These are phyloP conservation scores for Tragelaphus buxtoni DNA, from an alignment of 2,113 vertebrate species.

Conservation along the genomic window DNA sequence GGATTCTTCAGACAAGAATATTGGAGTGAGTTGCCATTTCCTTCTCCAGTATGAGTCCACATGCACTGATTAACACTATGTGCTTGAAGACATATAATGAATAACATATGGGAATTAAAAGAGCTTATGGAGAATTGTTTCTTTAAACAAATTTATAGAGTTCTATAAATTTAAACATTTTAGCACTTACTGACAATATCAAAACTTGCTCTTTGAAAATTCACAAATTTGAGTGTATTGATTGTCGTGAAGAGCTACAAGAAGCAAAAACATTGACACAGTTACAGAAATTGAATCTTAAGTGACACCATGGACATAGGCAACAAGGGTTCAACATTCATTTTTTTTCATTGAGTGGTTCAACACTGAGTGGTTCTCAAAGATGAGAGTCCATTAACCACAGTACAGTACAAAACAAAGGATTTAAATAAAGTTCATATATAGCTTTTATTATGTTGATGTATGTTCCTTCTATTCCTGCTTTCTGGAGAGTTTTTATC, in stretches of 20 bases:
- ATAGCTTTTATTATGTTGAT: too few relatives aligned
- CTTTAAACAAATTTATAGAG: neutral
- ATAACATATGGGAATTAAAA: neutral
- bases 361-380: neutral
- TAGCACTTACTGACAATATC: neutral
- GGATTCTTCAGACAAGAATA: neutral
- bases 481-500: too few relatives aligned
- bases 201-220: neutral
- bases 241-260: neutral
- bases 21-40: neutral
- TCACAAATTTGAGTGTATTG: neutral
- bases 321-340: neutral
- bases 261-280: neutral
- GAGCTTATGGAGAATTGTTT: neutral
- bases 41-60: neutral
- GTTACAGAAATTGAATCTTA: neutral
- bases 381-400: neutral
- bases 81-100: neutral
- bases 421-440: conserved; percentile 33
- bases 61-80: neutral
- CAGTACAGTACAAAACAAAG: conserved; percentile 42
- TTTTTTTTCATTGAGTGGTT: neutral
- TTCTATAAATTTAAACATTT: conserved; percentile 4
- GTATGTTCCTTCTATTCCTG: too few relatives aligned
- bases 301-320: neutral